Conservation (phyloP, 2,797 vertebrate genomes). For the Pteropus rufus region DNA sequence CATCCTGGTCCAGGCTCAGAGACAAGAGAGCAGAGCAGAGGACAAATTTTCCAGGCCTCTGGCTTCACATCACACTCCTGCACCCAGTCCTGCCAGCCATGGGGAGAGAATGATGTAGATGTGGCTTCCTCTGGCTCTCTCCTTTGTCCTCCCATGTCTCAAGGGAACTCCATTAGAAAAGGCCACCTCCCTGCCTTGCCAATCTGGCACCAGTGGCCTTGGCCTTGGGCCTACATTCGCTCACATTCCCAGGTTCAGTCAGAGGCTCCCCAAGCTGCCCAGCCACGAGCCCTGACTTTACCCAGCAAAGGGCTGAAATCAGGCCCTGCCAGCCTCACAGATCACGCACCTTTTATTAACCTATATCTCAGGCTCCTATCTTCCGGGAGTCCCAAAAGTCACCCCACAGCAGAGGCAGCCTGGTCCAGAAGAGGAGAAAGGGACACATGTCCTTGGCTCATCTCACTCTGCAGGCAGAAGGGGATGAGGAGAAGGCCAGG, state of each 20-base stretch:
- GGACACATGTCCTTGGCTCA: too few relatives aligned
- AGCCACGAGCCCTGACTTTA: not conserved
- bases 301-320: not conserved
- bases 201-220: not conserved
- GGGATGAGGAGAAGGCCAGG: accelerated
- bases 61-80: not conserved
- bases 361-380: not conserved
- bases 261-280: not conserved
- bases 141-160: not conserved
- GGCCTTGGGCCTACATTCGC: not conserved
- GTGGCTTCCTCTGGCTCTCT: not conserved
- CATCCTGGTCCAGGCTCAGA: not conserved
- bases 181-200: not conserved
- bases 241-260: not conserved
- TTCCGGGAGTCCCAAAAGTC: not conserved
- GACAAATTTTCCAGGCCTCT: not conserved
- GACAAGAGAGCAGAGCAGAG: not conserved
- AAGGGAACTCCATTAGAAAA: not conserved
- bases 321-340: not conserved
- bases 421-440: not conserved
- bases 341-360: not conserved
- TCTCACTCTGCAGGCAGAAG: not conserved
- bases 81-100: not conserved
- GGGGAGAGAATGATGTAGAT: not conserved
- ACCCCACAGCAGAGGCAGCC: not conserved